Percentiles rank a stretch among this genome's conserved stretches.
These are phyloP conservation scores for Sylvilagus floridanus DNA, from an alignment of 2,797 vertebrate species.

Conservation along the genomic window DNA sequence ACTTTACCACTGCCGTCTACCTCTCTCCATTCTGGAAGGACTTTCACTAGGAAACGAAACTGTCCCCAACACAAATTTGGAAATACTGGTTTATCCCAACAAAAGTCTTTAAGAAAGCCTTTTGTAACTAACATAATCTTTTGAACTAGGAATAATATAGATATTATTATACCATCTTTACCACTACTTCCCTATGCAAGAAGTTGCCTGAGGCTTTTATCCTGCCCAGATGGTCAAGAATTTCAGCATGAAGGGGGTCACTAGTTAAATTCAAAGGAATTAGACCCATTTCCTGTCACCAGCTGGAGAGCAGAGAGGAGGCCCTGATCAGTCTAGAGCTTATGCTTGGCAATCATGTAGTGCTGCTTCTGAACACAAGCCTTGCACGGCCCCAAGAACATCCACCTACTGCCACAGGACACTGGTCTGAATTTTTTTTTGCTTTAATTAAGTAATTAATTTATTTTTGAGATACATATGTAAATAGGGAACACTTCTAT, in stretches of 20 bases:
- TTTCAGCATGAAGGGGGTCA: neutral
- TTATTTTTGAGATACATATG: too few relatives aligned
- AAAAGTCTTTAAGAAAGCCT: neutral
- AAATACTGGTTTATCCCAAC: neutral
- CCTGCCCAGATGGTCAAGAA: neutral
- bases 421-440: neutral
- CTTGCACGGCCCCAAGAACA: neutral
- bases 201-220: neutral
- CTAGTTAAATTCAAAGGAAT: neutral
- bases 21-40: neutral
- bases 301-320: neutral
- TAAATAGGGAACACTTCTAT: too few relatives aligned
- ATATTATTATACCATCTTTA: neutral
- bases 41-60: neutral
- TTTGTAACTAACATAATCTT: neutral
- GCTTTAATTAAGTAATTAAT: too few relatives aligned
- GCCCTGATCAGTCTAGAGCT: neutral
- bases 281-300: neutral
- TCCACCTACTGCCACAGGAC: neutral
- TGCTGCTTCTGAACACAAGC: neutral
- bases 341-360: neutral
- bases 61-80: neutral
- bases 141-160: rapidly evolving
- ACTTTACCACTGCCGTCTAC: neutral
- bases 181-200: neutral